phyloP scores from a whole-genome alignment of 2,888 invertebrate genomes.

The Dilophus febrilis region DNA sequence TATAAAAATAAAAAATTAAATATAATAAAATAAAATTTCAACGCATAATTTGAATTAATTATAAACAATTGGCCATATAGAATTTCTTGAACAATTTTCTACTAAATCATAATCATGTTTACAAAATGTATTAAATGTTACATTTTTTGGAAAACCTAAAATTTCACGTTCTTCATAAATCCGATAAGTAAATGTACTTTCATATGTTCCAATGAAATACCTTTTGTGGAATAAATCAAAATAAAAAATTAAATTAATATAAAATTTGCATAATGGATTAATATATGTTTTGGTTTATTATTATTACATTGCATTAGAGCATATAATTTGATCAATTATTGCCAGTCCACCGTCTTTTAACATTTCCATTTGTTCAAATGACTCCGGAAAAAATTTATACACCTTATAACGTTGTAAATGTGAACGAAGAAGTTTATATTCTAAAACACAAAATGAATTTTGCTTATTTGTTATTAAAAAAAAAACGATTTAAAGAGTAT shows the following conservation, averaged over 20 bases:
- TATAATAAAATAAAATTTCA: too few relatives aligned
- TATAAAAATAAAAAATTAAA: too few relatives aligned
- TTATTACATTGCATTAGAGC: constrained; percentile 52
- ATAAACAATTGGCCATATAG: constrained; percentile 59
- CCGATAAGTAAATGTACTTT: constrained; percentile 90
- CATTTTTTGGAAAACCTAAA: constrained; percentile 59
- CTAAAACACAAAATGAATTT: too few relatives aligned
- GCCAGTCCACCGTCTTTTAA: constrained; percentile 70
- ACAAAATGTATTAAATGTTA: constrained; percentile 66
- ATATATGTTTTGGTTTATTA: too few relatives aligned
- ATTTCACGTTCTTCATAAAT: constrained; percentile 97
- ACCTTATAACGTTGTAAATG: constrained; percentile 19
- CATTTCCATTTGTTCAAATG: constrained; percentile 15
- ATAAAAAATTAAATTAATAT: constrained; percentile 18
- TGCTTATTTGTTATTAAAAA: too few relatives aligned
- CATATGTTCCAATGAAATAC: constrained; percentile 79
- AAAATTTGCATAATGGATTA: constrained; percentile 10
- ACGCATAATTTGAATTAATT: too few relatives aligned
- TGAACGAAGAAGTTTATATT: constrained; percentile 23
- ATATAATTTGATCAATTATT: constrained; percentile 90
- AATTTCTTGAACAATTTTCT: constrained; percentile 34
- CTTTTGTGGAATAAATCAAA: constrained; percentile 8
- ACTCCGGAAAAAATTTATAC: constrained; percentile 21
- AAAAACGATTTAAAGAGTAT: too few relatives aligned
- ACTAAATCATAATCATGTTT: constrained; percentile 38